Percentiles rank a stretch among this genome's conserved stretches.
Conservation (phyloP, 2,797 vertebrate species). For the Enteromius viviparus region DNA sequence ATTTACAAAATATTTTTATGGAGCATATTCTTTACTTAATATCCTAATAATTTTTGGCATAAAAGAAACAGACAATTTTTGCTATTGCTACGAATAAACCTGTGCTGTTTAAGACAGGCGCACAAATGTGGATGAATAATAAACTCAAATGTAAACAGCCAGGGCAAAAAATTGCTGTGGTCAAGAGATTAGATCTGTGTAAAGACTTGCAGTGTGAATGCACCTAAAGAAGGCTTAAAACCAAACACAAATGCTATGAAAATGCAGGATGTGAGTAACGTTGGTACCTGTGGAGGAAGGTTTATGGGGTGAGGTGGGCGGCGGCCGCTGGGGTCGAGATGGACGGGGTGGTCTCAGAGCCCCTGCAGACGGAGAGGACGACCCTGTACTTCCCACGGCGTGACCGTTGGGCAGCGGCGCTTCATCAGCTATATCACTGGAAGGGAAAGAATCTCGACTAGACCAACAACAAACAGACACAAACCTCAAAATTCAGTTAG, state of each 20-base stretch:
- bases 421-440: slow-evolving; percentile 86
- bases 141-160: not conserved
- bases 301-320: slow-evolving; percentile 64
- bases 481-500: not conserved
- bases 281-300: slow-evolving; percentile 77
- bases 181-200: not conserved
- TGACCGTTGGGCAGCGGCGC: slow-evolving; percentile 79
- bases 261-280: not conserved
- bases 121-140: not conserved
- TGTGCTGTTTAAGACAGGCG: too few relatives aligned
- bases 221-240: not conserved
- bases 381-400: slow-evolving; percentile 78
- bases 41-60: too few relatives aligned
- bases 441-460: slow-evolving; percentile 83
- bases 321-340: slow-evolving; percentile 82
- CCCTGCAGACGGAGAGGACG: slow-evolving; percentile 85
- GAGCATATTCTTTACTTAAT: too few relatives aligned
- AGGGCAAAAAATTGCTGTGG: not conserved
- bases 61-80: too few relatives aligned
- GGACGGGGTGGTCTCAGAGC: slow-evolving; percentile 81
- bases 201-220: not conserved
- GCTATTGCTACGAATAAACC: too few relatives aligned
- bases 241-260: not conserved
- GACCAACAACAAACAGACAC: slow-evolving; percentile 69
- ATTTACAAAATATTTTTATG: too few relatives aligned